Percentiles rank a stretch among this genome's conserved stretches.
phyloP scores from a whole-genome alignment of 30 jellyfish, hydroid and myxozoan genomes.

The Turritopsis dohrnii region DNA sequence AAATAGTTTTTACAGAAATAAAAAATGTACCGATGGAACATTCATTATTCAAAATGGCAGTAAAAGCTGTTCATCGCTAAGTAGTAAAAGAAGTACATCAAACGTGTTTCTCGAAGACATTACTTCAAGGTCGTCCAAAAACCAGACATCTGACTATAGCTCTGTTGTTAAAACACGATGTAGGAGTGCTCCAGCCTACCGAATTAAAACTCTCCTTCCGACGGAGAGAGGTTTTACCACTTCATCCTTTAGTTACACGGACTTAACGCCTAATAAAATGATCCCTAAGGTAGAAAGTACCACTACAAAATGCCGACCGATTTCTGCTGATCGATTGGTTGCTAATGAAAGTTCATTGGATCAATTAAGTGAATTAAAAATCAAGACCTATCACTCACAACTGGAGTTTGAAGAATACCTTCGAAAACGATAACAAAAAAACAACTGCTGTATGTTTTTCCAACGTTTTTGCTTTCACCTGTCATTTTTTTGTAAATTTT shows the following conservation, averaged over 20 bases:
- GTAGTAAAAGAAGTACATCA: neutral
- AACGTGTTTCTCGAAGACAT: neutral
- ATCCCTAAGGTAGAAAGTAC: neutral
- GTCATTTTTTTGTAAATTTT: too few relatives aligned
- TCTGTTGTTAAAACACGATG: conserved; percentile 28
- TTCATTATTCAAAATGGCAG: neutral
- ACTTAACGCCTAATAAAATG: conserved; percentile 40
- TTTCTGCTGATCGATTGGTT: conserved; percentile 40
- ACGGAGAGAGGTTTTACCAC: conserved; percentile 67
- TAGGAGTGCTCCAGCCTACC: conserved; percentile 78
- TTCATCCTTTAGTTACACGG: conserved; percentile 37
- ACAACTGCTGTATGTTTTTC: too few relatives aligned
- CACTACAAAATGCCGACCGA: conserved; percentile 18
- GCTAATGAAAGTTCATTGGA: conserved; percentile 35
- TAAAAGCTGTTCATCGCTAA: neutral
- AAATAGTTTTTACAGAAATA: neutral
- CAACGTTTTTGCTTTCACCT: too few relatives aligned
- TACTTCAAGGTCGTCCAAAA: neutral
- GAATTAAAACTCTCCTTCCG: conserved; percentile 48
- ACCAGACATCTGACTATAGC: neutral
- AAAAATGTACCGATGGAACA: neutral
- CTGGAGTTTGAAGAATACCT: conserved; percentile 38
- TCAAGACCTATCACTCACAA: conserved; percentile 53
- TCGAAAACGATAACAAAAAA: neutral
- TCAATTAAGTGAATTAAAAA: conserved; percentile 30